phyloP scores from a whole-genome alignment of 2,113 vertebrate genomes.

The Sterna hirundo region DNA sequence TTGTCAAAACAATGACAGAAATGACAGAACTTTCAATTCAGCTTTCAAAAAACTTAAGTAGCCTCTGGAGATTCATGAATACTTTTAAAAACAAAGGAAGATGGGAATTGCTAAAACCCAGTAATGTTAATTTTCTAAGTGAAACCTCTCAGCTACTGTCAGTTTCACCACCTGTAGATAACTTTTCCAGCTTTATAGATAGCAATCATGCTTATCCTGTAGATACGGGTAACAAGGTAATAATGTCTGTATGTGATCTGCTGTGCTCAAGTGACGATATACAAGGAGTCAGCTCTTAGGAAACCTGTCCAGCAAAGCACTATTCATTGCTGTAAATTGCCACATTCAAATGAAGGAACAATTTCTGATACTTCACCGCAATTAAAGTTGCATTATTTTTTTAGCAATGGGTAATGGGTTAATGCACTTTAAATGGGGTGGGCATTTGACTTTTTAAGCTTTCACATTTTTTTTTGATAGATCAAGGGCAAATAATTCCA shows the following conservation, averaged over 20 bases:
- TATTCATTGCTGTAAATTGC: background rate
- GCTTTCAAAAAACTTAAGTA: background rate
- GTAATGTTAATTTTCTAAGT: background rate
- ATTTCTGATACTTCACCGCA: background rate
- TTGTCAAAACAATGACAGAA: constrained; percentile 1
- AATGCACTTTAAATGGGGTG: background rate
- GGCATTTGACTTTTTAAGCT: background rate
- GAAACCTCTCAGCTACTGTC: background rate
- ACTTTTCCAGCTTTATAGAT: background rate
- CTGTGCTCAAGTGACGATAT: background rate
- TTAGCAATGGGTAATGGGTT: background rate
- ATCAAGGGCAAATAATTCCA: background rate
- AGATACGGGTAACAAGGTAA: background rate
- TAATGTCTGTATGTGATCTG: background rate
- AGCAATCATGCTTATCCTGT: background rate
- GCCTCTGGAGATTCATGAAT: background rate
- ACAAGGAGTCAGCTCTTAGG: background rate
- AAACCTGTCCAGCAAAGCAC: background rate
- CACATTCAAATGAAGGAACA: background rate
- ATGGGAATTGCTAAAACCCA: background rate
- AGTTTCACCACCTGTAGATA: background rate
- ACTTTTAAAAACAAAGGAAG: background rate
- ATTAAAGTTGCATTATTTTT: background rate
- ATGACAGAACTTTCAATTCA: background rate
- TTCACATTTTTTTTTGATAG: background rate